Evolutionary conservation across 2,888 invertebrate species (phyloP).

Genomic region (Mesoligia furuncula): DNA sequence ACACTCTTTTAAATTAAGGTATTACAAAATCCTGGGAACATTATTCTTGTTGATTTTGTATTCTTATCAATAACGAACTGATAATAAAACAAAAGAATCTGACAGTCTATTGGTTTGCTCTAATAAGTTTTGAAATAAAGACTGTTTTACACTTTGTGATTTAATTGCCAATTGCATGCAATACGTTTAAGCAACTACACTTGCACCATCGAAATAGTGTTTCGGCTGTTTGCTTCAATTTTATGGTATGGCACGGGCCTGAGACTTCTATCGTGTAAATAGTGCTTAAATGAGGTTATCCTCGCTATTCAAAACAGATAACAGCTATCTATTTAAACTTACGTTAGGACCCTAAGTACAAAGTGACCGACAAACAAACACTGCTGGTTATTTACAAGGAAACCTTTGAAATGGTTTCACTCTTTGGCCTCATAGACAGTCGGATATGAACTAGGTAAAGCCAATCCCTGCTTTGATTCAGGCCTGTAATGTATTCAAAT

Average conservation of each 20-base stretch:
- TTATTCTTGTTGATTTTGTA: background rate
- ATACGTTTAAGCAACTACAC: background rate
- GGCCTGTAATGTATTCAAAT: constrained; percentile 55
- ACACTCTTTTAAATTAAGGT: background rate
- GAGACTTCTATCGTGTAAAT: background rate
- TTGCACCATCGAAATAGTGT: background rate
- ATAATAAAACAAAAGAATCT: background rate
- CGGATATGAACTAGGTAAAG: constrained; percentile 31
- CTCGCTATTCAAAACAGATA: background rate
- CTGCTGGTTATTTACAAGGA: constrained; percentile 32
- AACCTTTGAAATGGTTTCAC: constrained; percentile 50
- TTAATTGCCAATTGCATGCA: no score
- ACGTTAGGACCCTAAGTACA: background rate
- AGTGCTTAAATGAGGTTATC: background rate
- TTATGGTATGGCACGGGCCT: background rate
- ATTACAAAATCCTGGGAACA: background rate
- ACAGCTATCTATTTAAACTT: constrained; percentile 15
- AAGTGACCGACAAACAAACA: constrained; percentile 35
- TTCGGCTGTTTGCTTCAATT: background rate
- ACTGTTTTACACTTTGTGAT: background rate
- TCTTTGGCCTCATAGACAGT: constrained; percentile 34
- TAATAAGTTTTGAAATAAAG: background rate
- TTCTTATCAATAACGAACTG: background rate
- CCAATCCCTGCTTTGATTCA: constrained; percentile 56
- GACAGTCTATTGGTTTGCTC: background rate